Percentiles rank a stretch among this genome's conserved stretches.
phyloP scores from a whole-genome alignment of 2,797 vertebrate species.

The Diglossa cyanea region DNA sequence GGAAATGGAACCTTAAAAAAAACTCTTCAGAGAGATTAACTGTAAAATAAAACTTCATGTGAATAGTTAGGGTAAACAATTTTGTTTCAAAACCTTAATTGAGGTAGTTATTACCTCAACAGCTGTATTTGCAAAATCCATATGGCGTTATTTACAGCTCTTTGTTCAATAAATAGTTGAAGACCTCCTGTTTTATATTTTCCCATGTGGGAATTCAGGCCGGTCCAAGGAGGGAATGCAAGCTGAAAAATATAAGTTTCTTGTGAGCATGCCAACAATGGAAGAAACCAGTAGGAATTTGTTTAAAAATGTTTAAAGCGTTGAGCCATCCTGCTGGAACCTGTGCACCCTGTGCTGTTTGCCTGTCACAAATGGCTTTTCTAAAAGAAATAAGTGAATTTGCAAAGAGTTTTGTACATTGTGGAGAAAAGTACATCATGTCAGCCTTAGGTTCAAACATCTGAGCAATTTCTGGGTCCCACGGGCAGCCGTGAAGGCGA shows the following conservation, averaged over 20 bases:
- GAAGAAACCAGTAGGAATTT: slow-evolving; percentile 34
- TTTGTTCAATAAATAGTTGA: slow-evolving; percentile 2
- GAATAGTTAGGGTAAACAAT: not conserved
- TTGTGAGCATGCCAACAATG: not conserved
- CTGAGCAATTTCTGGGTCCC: not conserved
- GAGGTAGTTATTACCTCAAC: not conserved
- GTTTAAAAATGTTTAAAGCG: slow-evolving; percentile 19
- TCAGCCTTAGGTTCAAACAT: not conserved
- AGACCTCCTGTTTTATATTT: slow-evolving; percentile 38
- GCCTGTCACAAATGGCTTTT: not conserved
- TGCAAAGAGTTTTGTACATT: not conserved
- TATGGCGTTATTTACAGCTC: not conserved
- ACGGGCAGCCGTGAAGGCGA: not conserved
- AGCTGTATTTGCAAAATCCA: slow-evolving; percentile 24
- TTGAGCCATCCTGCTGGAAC: slow-evolving; percentile 38
- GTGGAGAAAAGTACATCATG: not conserved
- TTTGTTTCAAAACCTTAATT: not conserved
- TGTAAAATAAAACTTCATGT: not conserved
- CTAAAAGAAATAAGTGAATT: not conserved
- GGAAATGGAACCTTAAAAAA: not conserved
- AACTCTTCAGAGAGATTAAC: not conserved
- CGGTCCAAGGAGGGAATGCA: not conserved
- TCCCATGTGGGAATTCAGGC: slow-evolving; percentile 1
- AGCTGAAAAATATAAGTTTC: not conserved
- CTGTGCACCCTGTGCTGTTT: not conserved